Evolutionary conservation across 2,888 invertebrate genomes (phyloP), one percentile per base, ranked within the genome.

Genomic region (Caenorhabditis drosophilae): DNA sequence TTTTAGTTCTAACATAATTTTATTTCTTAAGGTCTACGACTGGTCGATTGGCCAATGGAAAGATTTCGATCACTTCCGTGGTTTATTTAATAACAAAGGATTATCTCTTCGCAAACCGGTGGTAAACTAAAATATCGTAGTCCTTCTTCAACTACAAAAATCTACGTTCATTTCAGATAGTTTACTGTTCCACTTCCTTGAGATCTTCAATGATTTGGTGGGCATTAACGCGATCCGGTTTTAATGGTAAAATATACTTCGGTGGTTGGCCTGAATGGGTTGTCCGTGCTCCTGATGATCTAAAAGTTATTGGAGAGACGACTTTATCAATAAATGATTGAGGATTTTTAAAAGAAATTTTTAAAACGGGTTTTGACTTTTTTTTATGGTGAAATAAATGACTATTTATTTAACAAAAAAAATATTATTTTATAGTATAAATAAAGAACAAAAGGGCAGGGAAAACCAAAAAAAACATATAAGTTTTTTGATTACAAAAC

Each of bases 201-300:
- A 76, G 79, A 7, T 73, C 81, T 0, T 62, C 80, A 2, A 77
- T 79, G 73, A 63, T 81, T 9, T 81, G 81, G 81, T 76, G 75
- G 64, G 73, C 78, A 7, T 51, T 81, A 42, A 67, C 72, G 1
- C 49, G 74, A 26, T 61, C 68, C 20, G 71, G 73, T 20, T 78
- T 69, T 62, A 56, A 66, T 16, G 73, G 79, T 9, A 63, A 74
- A 40, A 66, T 81, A 16, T 81, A 82, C 52, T 81, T 81, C 47
- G 81, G 80, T 27, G 75, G 77, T 2, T 81, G 81, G 81, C 79
- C 81, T 1, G 81, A 81, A 55, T 81, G 78, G 77, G 73, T 81
- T 6, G 75, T 81, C 7, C 61, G 81, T 25, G 80, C 81, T 4
- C 81, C 81, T 4, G 81, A 81, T 53, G 67, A 72, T 36, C 64